Evolutionary conservation across 2,797 vertebrate genomes (phyloP).

Genomic region (Siniperca obscura): DNA sequence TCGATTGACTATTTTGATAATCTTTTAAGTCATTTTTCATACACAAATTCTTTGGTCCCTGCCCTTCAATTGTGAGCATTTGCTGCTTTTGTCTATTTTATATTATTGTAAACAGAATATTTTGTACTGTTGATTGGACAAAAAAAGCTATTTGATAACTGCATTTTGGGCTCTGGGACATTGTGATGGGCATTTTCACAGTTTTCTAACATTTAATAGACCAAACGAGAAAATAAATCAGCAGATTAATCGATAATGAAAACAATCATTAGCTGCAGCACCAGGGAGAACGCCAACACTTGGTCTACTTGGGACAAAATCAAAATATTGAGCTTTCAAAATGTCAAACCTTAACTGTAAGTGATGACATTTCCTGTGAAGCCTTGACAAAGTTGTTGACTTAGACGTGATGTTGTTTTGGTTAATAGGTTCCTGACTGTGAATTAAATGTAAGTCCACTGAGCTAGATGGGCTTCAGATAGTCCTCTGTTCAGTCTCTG

Average conservation of each 20-base stretch:
- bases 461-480: neutral
- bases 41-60: neutral
- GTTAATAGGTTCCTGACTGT: neutral
- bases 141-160: too few relatives aligned
- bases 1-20: too few relatives aligned
- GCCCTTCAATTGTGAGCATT: neutral
- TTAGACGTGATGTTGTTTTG: neutral
- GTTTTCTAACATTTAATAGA: too few relatives aligned
- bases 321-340: neutral
- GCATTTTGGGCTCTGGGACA: neutral
- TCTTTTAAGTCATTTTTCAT: neutral
- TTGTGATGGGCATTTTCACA: neutral
- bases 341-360: neutral
- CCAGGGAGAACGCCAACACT: neutral
- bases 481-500: neutral
- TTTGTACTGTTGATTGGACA: neutral
- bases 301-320: neutral
- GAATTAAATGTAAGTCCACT: neutral
- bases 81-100: neutral
- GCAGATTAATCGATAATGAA: neutral
- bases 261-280: neutral
- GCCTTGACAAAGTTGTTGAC: conserved; percentile 15
- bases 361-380: conserved; percentile 6
- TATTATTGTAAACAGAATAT: neutral
- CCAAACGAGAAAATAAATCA: neutral